Evolutionary conservation across 2,797 vertebrate species (phyloP).

Genomic region (Pangasius djambal): DNA sequence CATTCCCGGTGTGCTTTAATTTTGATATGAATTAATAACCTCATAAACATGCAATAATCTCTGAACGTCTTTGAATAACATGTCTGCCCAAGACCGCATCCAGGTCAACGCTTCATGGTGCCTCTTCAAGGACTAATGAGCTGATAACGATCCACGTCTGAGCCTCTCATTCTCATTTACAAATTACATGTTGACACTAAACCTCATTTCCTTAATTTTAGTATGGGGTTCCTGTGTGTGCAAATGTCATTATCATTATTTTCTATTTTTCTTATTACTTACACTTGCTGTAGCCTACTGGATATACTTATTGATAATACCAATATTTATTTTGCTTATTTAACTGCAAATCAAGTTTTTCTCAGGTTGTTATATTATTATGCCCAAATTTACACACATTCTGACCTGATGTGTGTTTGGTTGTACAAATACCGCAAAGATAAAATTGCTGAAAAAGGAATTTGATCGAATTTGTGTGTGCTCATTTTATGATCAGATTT

Average conservation of each 20-base stretch:
- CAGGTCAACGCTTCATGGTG: constrained; percentile 21
- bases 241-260: constrained; percentile 9
- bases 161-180: constrained; percentile 21
- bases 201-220: constrained; percentile 17
- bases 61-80: constrained; percentile 1
- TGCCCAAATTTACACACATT: neutral
- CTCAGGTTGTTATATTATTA: neutral
- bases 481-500: neutral
- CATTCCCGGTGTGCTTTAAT: neutral
- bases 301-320: neutral
- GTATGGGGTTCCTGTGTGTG: neutral
- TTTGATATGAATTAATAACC: neutral
- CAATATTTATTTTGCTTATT: neutral
- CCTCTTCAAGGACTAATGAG: constrained; percentile 18
- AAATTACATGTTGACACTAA: constrained; percentile 29
- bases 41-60: constrained; percentile 6
- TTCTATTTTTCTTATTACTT: neutral
- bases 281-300: neutral
- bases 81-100: neutral
- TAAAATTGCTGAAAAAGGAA: neutral
- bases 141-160: constrained; percentile 9
- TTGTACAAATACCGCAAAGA: neutral
- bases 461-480: neutral
- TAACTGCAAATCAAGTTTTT: neutral
- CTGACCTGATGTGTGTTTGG: neutral